These are phyloP conservation scores for Lycocerus yunnanus DNA, from an alignment of 2,888 invertebrate genomes.

Conservation along the genomic window DNA sequence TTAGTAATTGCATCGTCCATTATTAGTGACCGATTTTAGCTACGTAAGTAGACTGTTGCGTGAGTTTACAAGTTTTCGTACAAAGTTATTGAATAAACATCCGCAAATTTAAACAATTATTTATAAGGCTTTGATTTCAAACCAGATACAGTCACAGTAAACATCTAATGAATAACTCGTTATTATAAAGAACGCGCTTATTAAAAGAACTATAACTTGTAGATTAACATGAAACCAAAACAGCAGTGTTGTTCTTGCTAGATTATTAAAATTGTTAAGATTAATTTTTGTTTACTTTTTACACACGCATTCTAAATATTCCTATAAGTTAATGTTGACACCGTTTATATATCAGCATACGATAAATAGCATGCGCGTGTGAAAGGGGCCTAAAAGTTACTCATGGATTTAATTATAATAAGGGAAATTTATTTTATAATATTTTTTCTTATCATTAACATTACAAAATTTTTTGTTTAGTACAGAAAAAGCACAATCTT, in stretches of 20 bases:
- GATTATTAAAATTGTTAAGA: neutral
- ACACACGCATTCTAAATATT: neutral
- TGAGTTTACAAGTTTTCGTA: conserved; percentile 7
- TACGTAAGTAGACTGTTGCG: conserved; percentile 28
- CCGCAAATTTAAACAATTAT: conserved; percentile 26
- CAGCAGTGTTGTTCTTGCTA: neutral
- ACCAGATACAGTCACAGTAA: conserved; percentile 15
- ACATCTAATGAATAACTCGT: conserved; percentile 9
- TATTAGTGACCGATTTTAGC: conserved; percentile 34
- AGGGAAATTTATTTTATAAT: neutral
- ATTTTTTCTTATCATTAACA: neutral
- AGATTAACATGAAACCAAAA: neutral
- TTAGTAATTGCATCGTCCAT: conserved; percentile 37
- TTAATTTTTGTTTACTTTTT: neutral
- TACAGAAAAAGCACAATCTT: too few species aligned
- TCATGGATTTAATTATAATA: neutral
- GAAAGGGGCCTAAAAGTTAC: neutral
- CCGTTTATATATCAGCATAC: neutral
- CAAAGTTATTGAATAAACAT: conserved; percentile 31
- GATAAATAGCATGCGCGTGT: neutral
- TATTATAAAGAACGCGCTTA: neutral
- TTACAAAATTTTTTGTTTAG: too few species aligned
- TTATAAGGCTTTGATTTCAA: conserved; percentile 22
- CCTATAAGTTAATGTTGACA: neutral
- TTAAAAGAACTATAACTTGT: neutral